phyloP scores from a whole-genome alignment of 2,888 invertebrate genomes.

The Megalurothrips usitatus region DNA sequence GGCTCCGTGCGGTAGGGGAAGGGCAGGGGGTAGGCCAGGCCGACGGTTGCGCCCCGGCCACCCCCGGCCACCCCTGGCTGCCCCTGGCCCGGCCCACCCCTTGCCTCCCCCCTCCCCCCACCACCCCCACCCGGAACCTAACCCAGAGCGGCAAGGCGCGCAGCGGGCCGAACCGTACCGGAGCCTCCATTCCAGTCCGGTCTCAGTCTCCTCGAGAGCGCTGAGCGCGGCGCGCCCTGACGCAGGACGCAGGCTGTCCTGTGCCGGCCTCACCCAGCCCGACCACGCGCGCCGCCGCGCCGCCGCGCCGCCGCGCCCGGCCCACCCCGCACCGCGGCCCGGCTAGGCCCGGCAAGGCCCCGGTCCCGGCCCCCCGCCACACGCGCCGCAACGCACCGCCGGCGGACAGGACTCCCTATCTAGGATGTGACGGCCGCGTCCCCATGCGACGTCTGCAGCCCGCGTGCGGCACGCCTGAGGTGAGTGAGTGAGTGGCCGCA shows the following conservation, averaged over 20 bases:
- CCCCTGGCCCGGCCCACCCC: too few species aligned
- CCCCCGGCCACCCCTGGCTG: too few species aligned
- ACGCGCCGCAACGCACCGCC: not conserved
- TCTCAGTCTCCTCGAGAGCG: not conserved
- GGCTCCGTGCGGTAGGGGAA: not conserved
- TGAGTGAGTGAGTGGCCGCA: not conserved
- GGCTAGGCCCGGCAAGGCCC: not conserved
- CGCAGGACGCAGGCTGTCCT: not conserved
- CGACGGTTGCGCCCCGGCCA: too few species aligned
- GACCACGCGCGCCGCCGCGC: not conserved
- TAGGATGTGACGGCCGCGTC: conserved; percentile 6
- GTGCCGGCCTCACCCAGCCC: not conserved
- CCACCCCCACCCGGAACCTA: too few species aligned
- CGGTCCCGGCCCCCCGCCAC: not conserved
- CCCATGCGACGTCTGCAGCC: not conserved
- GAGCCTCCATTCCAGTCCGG: not conserved
- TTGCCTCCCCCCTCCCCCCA: not conserved
- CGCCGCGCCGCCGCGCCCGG: not conserved
- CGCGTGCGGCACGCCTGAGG: not conserved
- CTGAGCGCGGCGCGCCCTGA: not conserved
- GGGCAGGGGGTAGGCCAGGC: too few species aligned
- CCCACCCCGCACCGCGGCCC: not conserved
- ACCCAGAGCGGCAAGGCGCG: not conserved
- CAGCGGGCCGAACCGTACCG: not conserved
- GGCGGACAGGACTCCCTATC: not conserved